These are phyloP conservation scores for Monoplex corrugatus DNA, from an alignment of 2,888 invertebrate species.

Conservation along the genomic window DNA sequence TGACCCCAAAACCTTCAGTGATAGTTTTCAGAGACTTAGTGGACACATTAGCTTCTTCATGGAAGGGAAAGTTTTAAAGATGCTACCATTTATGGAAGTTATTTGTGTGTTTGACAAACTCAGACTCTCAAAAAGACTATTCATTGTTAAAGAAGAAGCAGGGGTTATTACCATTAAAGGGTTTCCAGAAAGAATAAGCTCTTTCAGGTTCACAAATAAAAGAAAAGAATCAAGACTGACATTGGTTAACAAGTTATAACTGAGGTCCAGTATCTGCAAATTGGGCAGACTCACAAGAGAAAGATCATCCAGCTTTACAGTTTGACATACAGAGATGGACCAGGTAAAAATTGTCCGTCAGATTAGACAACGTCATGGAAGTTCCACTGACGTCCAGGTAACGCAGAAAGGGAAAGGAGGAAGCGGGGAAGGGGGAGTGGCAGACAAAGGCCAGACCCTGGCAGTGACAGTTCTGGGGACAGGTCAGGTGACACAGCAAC, in stretches of 20 bases:
- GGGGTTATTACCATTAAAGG: neutral
- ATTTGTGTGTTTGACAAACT: slow-evolving; percentile 34
- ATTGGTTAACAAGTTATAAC: slow-evolving; percentile 4
- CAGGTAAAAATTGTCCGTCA: slow-evolving; percentile 21
- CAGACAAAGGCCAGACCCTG: slow-evolving; percentile 45
- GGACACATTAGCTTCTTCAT: slow-evolving; percentile 22
- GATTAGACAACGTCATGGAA: neutral
- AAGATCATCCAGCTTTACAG: neutral
- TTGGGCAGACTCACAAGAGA: neutral
- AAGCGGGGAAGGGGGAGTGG: neutral
- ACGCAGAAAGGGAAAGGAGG: neutral
- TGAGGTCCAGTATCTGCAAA: slow-evolving; percentile 31
- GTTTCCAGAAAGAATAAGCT: slow-evolving; percentile 34
- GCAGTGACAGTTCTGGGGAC: slow-evolving; percentile 37
- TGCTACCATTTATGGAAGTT: neutral
- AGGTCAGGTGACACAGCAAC: slow-evolving; percentile 11
- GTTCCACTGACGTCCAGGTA: slow-evolving; percentile 39
- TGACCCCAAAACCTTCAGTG: slow-evolving; percentile 29
- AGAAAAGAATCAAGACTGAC: neutral
- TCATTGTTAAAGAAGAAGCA: neutral
- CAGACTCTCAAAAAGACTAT: neutral
- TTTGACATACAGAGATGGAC: neutral
- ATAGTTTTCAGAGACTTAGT: slow-evolving; percentile 18
- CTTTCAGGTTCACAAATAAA: neutral
- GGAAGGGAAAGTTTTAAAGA: neutral